These are phyloP conservation scores for Picathartes gymnocephalus DNA, from an alignment of 2,113 vertebrate species.

Conservation along the genomic window DNA sequence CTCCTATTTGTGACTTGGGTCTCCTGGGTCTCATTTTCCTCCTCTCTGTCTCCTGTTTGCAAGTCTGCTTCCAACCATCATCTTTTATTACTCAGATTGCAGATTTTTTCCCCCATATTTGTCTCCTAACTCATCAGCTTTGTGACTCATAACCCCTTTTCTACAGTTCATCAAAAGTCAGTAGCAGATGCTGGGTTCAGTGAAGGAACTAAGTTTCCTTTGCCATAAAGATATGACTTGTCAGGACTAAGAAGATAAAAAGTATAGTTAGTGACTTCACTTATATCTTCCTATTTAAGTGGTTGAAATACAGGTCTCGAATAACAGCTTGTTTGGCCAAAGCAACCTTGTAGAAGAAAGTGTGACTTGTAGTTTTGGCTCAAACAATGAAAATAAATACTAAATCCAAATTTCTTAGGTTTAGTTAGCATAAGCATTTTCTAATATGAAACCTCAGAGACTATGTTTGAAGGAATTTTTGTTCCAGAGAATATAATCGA, in stretches of 20 bases:
- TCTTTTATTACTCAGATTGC: neutral
- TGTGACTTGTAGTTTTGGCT: neutral
- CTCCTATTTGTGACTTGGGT: neutral
- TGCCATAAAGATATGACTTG: neutral
- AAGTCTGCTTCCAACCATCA: neutral
- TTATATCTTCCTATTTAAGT: neutral
- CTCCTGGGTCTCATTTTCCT: neutral
- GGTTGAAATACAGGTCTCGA: neutral
- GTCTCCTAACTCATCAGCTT: neutral
- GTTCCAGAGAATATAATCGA: neutral
- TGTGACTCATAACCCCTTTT: neutral
- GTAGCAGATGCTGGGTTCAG: neutral
- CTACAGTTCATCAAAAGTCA: neutral
- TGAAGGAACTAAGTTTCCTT: neutral
- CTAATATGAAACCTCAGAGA: neutral
- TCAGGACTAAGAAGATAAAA: neutral
- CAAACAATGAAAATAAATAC: neutral
- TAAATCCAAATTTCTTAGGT: neutral
- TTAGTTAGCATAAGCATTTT: neutral
- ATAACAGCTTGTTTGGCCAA: neutral
- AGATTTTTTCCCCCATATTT: neutral
- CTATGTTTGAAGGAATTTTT: neutral
- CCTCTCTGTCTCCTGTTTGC: neutral
- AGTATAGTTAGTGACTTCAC: neutral
- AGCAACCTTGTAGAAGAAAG: neutral